phyloP scores from a whole-genome alignment of 2,888 invertebrate species.

The Drosophila mimetica region DNA sequence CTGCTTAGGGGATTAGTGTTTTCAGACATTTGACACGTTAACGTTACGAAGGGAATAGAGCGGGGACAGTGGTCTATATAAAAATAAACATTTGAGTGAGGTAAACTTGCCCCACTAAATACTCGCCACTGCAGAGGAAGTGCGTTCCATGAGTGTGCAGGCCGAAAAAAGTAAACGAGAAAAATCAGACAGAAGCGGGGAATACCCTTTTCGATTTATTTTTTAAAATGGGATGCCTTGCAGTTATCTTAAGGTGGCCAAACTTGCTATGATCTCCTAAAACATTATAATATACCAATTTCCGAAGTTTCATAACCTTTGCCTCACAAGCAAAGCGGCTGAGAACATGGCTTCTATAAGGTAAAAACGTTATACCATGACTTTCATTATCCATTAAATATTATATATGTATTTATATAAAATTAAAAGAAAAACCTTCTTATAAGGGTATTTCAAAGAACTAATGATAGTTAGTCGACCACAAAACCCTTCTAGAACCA shows the following conservation, averaged over 20 bases:
- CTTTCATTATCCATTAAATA: no score
- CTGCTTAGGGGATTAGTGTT: constrained; percentile 83
- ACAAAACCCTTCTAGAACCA: no score
- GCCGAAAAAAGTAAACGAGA: no score
- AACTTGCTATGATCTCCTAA: background rate
- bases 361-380: background rate
- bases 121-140: constrained; percentile 69
- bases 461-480: no score
- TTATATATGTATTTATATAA: no score
- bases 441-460: no score
- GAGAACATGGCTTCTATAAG: background rate
- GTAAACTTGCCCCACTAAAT: constrained; percentile 63
- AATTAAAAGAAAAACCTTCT: no score
- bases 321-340: background rate
- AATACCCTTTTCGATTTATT: background rate
- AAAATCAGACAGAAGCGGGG: background rate
- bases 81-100: constrained; percentile 53
- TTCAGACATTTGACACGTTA: constrained; percentile 82
- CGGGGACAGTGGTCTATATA: constrained; percentile 44
- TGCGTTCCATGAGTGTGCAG: constrained; percentile 35
- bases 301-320: background rate
- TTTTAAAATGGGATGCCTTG: background rate
- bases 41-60: constrained; percentile 31
- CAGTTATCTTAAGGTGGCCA: background rate
- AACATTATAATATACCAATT: background rate